Conservation (phyloP, 2,888 invertebrate species). For the Drosophila birchii region DNA sequence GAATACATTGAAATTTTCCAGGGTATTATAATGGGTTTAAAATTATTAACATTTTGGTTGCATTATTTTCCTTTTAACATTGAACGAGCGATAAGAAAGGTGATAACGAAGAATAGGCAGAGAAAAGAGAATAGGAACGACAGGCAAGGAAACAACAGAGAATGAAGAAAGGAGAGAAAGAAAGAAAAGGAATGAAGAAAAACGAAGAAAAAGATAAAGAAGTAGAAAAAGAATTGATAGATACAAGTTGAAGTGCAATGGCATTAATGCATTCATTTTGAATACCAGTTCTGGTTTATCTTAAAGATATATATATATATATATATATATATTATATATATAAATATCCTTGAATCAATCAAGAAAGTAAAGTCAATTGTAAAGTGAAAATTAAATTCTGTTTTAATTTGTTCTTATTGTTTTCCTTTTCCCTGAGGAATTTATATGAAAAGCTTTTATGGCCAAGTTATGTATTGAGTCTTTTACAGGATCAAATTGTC, state of each 20-base stretch:
- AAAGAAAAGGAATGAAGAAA: not conserved
- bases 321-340: too few species aligned
- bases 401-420: not conserved
- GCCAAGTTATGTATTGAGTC: constrained; percentile 22
- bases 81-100: constrained; percentile 6
- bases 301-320: not conserved
- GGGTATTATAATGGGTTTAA: not conserved
- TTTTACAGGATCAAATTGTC: not conserved
- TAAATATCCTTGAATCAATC: too few species aligned
- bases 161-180: not conserved
- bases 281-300: not conserved
- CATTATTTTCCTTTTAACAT: constrained; percentile 13
- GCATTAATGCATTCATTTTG: constrained; percentile 1
- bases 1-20: not conserved
- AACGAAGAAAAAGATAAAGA: not conserved
- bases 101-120: not conserved
- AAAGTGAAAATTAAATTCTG: too few species aligned
- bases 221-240: not conserved
- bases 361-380: too few species aligned
- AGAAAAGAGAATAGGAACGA: not conserved
- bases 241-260: constrained; percentile 37
- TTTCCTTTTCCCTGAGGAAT: constrained; percentile 6
- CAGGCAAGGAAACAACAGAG: not conserved
- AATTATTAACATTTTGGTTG: not conserved
- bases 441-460: constrained; percentile 7